phyloP scores from a whole-genome alignment of 2,888 invertebrate species.

The Heliothis peltigera region DNA sequence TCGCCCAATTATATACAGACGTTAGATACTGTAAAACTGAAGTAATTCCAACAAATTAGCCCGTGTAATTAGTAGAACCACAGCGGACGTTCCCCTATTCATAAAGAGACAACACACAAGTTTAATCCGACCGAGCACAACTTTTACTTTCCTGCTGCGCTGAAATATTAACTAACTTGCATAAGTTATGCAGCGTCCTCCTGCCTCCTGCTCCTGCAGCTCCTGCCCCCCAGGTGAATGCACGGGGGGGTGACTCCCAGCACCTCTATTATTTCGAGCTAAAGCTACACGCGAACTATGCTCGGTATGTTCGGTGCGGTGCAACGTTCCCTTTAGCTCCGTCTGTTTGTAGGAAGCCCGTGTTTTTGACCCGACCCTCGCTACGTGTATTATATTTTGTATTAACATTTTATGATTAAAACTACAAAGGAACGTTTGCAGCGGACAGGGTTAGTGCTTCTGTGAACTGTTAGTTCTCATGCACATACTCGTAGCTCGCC shows the following conservation, averaged over 20 bases:
- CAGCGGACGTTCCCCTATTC: constrained; percentile 56
- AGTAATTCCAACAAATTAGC: constrained; percentile 58
- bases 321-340: constrained; percentile 69
- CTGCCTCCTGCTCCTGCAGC: constrained; percentile 46
- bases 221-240: constrained; percentile 73
- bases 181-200: constrained; percentile 77
- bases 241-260: constrained; percentile 66
- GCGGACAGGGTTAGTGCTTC: constrained; percentile 38
- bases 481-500: constrained; percentile 7
- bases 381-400: constrained; percentile 54
- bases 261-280: constrained; percentile 67
- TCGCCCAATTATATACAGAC: constrained; percentile 11
- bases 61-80: constrained; percentile 48
- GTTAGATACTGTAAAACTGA: constrained; percentile 38
- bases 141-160: constrained; percentile 83
- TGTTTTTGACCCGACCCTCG: constrained; percentile 59
- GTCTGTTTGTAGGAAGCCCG: constrained; percentile 68
- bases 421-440: constrained; percentile 49
- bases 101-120: constrained; percentile 58
- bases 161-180: constrained; percentile 88
- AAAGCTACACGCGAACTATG: constrained; percentile 63
- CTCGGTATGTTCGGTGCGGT: constrained; percentile 62
- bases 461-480: constrained; percentile 32
- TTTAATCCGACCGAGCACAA: constrained; percentile 66
- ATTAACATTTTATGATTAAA: constrained; percentile 63